These are phyloP conservation scores for Syngnathus rostellatus DNA, from an alignment of 2,797 vertebrate species.

Conservation along the genomic window DNA sequence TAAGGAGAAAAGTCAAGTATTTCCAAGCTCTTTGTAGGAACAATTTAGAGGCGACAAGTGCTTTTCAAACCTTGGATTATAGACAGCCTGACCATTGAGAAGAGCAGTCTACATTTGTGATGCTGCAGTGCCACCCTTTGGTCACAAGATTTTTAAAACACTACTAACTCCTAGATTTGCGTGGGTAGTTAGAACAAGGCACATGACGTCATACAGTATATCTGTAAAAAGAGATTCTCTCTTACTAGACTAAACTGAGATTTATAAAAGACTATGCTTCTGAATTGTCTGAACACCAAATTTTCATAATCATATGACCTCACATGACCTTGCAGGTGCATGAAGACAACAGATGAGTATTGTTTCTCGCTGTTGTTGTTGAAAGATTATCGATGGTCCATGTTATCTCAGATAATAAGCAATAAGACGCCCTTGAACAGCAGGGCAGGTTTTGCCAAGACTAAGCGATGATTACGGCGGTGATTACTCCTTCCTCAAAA, in stretches of 20 bases:
- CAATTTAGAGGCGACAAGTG: slow-evolving; percentile 78
- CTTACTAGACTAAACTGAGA: slow-evolving; percentile 7
- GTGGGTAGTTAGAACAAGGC: too few species aligned
- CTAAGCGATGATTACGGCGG: slow-evolving; percentile 59
- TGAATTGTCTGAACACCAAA: slow-evolving; percentile 19
- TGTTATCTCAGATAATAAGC: slow-evolving; percentile 63
- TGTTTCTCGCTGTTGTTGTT: slow-evolving; percentile 42
- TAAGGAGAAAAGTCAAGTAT: slow-evolving; percentile 81
- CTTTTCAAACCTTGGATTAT: slow-evolving; percentile 75
- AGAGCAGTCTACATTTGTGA: slow-evolving; percentile 54
- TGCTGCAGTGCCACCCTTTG: slow-evolving; percentile 72
- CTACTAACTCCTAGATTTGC: not conserved
- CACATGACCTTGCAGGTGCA: slow-evolving; percentile 49
- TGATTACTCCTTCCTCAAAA: slow-evolving; percentile 55
- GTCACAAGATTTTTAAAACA: slow-evolving; percentile 18
- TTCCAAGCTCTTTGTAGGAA: slow-evolving; percentile 77
- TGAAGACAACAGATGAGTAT: slow-evolving; percentile 25
- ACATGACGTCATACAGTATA: not conserved
- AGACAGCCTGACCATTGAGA: slow-evolving; percentile 40
- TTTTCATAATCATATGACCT: slow-evolving; percentile 25
- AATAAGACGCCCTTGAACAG: slow-evolving; percentile 65
- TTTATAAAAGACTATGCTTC: slow-evolving; percentile 4
- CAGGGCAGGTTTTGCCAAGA: slow-evolving; percentile 59
- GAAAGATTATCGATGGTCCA: slow-evolving; percentile 52
- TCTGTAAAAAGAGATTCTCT: not conserved